A percentile compares a stretch with the other conserved stretches of the same genome.
phyloP scores from a whole-genome alignment of 2,113 vertebrate species.

The Sylvicapra grimmia region DNA sequence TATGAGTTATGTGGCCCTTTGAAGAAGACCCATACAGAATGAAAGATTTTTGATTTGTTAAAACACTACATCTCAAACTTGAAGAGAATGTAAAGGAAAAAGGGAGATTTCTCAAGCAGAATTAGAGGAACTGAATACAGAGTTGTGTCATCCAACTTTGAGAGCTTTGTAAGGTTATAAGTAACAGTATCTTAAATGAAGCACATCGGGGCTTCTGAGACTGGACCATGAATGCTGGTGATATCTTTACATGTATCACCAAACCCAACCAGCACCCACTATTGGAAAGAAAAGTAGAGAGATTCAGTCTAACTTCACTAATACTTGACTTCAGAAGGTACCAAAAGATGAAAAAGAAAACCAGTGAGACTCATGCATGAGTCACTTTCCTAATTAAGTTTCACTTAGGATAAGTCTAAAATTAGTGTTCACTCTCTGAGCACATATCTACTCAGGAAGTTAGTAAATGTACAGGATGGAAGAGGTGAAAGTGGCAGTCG shows the following conservation, averaged over 20 bases:
- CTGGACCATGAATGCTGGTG: neutral
- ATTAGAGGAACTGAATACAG: neutral
- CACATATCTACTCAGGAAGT: neutral
- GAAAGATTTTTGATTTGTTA: neutral
- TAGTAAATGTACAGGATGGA: neutral
- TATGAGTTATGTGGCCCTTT: neutral
- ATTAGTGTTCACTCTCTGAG: slow-evolving; percentile 13
- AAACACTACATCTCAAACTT: neutral
- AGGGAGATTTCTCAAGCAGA: neutral
- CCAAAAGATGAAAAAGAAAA: slow-evolving; percentile 30
- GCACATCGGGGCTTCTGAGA: neutral
- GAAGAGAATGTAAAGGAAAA: neutral
- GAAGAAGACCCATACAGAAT: neutral
- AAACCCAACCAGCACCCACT: neutral
- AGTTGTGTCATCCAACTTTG: neutral
- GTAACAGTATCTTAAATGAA: neutral
- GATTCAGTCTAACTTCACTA: neutral
- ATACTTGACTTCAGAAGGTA: slow-evolving; percentile 22
- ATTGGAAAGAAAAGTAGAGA: neutral
- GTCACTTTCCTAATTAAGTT: slow-evolving; percentile 37
- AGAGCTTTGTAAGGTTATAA: neutral
- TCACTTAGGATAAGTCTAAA: slow-evolving; percentile 33
- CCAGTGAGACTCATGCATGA: neutral
- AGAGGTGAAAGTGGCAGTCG: neutral
- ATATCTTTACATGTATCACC: neutral